These are phyloP conservation scores for Botia kubotai DNA, from an alignment of 2,797 vertebrate species.

Conservation along the genomic window DNA sequence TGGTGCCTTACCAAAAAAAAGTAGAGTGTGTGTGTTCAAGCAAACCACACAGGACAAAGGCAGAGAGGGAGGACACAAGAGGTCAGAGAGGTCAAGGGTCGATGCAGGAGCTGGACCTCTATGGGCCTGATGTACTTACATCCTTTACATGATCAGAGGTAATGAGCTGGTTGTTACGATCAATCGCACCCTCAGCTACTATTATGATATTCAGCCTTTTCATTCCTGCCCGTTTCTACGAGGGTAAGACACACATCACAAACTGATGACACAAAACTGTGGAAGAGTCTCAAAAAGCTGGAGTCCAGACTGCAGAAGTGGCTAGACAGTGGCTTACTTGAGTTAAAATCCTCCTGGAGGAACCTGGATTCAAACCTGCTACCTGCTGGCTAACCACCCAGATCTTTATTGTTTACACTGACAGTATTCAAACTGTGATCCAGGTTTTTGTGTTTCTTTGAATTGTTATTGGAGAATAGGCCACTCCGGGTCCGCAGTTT, in stretches of 20 bases:
- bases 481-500: constrained; percentile 60
- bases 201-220: constrained; percentile 99
- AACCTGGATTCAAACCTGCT: neutral
- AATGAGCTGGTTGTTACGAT: constrained; percentile 88
- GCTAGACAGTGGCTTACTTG: neutral
- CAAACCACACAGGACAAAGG: constrained; percentile 75
- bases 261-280: constrained; percentile 70
- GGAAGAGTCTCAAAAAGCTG: constrained; percentile 77
- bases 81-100: constrained; percentile 55
- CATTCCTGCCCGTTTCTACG: constrained; percentile 93
- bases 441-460: neutral
- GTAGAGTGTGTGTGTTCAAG: constrained; percentile 59
- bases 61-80: constrained; percentile 64
- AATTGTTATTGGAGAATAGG: neutral
- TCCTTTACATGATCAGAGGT: constrained; percentile 92
- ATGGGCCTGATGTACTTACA: constrained; percentile 81
- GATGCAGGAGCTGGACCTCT: constrained; percentile 59
- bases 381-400: no score
- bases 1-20: constrained; percentile 68
- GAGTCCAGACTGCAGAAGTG: constrained; percentile 49
- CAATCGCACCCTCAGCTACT: constrained; percentile 96
- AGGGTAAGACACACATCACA: constrained; percentile 74
- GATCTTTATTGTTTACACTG: neutral
- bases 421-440: neutral
- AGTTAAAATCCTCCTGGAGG: neutral